Conservation (phyloP, 2,888 invertebrate genomes). For the Griposia aprilina region DNA sequence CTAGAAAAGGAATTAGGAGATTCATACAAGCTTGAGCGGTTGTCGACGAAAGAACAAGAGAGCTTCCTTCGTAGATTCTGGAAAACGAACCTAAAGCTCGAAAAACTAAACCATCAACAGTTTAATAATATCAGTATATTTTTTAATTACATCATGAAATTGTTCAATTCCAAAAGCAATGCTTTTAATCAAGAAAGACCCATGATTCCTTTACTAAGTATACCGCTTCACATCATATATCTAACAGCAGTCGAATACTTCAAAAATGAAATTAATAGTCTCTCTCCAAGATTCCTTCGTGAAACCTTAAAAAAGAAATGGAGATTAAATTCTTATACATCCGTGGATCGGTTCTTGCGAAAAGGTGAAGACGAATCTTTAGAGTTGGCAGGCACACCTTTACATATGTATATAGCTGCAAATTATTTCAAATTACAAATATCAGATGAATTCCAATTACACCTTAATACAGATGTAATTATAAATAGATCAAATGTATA, state of each 20-base stretch:
- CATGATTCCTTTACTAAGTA: conserved; percentile 67
- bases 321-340: conserved; percentile 61
- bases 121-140: conserved; percentile 68
- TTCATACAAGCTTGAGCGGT: conserved; percentile 64
- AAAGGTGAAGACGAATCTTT: conserved; percentile 61
- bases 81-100: conserved; percentile 70
- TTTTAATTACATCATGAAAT: conserved; percentile 62
- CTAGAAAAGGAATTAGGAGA: conserved; percentile 65
- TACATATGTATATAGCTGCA: conserved; percentile 72
- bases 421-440: conserved; percentile 71
- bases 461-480: conserved; percentile 57
- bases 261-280: conserved; percentile 67
- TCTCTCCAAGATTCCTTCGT: conserved; percentile 64
- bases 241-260: conserved; percentile 65
- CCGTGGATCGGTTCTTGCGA: conserved; percentile 65
- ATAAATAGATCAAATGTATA: conserved; percentile 65
- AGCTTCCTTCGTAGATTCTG: conserved; percentile 69
- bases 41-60: conserved; percentile 64
- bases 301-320: conserved; percentile 66
- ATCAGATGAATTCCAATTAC: conserved; percentile 66
- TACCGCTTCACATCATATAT: conserved; percentile 69
- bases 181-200: conserved; percentile 54
- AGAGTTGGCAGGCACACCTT: conserved; percentile 71
- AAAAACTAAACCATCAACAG: conserved; percentile 71
- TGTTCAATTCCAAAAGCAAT: conserved; percentile 42